Evolutionary conservation across 2,888 invertebrate genomes (phyloP), one percentile per base, ranked within the genome.

Genomic region (Diogma glabrata): DNA sequence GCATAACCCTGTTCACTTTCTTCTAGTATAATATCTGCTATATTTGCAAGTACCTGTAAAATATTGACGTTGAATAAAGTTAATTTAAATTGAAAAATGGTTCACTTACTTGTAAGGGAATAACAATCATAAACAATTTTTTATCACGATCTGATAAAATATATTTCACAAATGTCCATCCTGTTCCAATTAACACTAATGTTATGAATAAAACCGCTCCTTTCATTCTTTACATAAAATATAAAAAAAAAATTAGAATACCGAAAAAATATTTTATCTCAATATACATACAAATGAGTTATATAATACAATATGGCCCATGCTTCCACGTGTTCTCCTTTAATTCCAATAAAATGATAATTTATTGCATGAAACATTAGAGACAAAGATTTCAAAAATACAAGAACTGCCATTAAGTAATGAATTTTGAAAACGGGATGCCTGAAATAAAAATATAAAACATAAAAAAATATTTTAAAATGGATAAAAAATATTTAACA

Each of bases 81-180:
- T 52, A 38, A 53, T 33, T 24, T n/a, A 19, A 28, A n/a, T 36
- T 28, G 30, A 40, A 49, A 51, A 14, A 54, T 60, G 62, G 62
- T 91, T 92, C n/a, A n/a, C n/a, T n/a, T n/a, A n/a, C n/a, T 80
- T 99, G 97, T 43, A 99, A 72, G 1, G 97, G 96, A 64, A 99
- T 92, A 36, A 96, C 90, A 58, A 96, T 86, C 86, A 97, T 91
- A 67, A 99, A 97, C 16, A 99, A 79, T 64, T 92, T 92, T 71
- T 97, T 95, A 65, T 99, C 97, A 57, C 92, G 83, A 60, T 95
- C 94, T 0, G 94, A 89, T 20, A 99, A 74, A 57, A 99, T 91
- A 67, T 96, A 93, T 65, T 97, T 97, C 60, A 99, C 93, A 66
- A 97, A 99, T 33, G 95, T 94, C 93, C 96, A 99, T 0, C 99